Conservation (phyloP, 2,888 invertebrate genomes). For the Drosophila mercatorum region DNA sequence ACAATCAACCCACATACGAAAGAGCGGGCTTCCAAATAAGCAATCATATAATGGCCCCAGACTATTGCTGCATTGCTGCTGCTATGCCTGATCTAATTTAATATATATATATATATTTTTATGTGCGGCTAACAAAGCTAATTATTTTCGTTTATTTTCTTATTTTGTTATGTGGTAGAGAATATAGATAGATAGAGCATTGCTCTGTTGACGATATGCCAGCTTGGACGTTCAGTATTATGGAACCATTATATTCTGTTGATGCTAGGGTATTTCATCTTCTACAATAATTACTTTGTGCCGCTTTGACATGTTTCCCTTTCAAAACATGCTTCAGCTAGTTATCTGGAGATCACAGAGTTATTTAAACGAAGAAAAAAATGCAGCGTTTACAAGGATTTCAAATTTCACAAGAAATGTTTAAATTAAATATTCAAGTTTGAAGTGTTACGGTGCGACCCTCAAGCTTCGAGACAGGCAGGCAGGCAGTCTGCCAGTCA, state of each 20-base stretch:
- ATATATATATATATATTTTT: neutral
- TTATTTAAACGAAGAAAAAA: conserved; percentile 3
- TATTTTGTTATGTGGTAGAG: neutral
- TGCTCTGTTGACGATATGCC: neutral
- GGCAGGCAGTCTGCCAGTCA: conserved; percentile 28
- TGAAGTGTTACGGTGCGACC: conserved; percentile 34
- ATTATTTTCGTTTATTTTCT: neutral
- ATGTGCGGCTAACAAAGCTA: neutral
- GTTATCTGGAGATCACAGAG: conserved; percentile 3
- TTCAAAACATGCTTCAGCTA: conserved; percentile 4
- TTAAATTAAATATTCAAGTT: conserved; percentile 31
- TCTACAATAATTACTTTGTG: neutral
- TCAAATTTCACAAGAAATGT: conserved; percentile 18
- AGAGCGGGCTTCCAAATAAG: conserved; percentile 9
- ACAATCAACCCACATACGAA: conserved; percentile 27
- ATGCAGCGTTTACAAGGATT: conserved; percentile 16
- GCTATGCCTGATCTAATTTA: neutral
- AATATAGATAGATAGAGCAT: neutral
- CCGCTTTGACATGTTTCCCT: neutral
- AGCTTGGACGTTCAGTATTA: neutral
- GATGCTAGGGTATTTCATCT: conserved; percentile 6
- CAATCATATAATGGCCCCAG: neutral
- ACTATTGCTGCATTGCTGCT: neutral
- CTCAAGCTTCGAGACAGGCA: conserved; percentile 22
- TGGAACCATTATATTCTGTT: neutral